Percentiles rank a stretch among this genome's conserved stretches.
Conservation (phyloP, 2,113 vertebrate genomes). For the Balaeniceps rex region DNA sequence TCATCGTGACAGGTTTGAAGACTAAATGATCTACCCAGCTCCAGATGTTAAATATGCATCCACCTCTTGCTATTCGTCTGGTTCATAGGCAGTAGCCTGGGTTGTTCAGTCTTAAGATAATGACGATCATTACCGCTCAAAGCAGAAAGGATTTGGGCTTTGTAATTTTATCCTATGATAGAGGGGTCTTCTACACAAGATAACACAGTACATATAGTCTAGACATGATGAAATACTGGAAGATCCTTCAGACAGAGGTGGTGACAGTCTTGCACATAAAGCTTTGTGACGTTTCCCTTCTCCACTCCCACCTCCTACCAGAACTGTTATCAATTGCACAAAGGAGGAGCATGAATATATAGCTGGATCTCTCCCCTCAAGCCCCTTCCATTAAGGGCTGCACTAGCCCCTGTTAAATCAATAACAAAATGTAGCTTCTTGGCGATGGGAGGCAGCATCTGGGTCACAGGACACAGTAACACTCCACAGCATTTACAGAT, state of each 20-base stretch:
- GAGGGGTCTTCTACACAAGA: neutral
- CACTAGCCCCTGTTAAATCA: neutral
- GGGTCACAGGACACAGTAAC: neutral
- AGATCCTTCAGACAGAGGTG: neutral
- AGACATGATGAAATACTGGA: slow-evolving; percentile 16
- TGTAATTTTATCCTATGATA: neutral
- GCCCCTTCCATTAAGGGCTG: neutral
- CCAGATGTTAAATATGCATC: neutral
- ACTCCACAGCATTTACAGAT: neutral
- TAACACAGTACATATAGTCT: neutral
- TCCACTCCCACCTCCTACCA: neutral
- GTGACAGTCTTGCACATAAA: neutral
- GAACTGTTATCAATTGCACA: neutral
- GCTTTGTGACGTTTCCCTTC: neutral
- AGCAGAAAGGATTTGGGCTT: neutral
- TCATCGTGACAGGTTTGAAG: slow-evolving; percentile 19
- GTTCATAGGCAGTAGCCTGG: neutral
- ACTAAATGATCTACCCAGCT: slow-evolving; percentile 9
- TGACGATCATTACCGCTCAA: neutral
- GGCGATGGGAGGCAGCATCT: neutral
- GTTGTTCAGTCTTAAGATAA: neutral
- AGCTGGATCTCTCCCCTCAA: neutral
- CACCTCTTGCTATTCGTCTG: neutral
- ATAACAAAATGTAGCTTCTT: neutral
- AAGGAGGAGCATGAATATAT: neutral